A percentile compares a stretch with the other conserved stretches of the same genome.
These are phyloP conservation scores for Leucoptera coffeella DNA, from an alignment of 2,888 invertebrate genomes.

Conservation along the genomic window DNA sequence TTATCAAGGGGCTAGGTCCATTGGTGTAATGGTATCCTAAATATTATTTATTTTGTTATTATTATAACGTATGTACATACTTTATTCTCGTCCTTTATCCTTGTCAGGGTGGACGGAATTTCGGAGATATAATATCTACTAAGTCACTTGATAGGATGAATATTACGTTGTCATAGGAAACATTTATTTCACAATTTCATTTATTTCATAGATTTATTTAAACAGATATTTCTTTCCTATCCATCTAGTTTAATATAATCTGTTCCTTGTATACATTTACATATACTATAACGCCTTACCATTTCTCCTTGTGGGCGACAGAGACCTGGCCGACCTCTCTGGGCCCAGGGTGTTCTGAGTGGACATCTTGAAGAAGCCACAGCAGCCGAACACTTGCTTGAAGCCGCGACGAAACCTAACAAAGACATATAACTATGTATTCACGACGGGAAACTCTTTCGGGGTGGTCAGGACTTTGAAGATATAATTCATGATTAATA, in stretches of 20 bases:
- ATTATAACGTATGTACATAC: no score
- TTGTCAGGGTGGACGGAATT: background rate
- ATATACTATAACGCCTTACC: constrained; percentile 18
- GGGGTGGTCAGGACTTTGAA: no score
- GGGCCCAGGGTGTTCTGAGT: constrained; percentile 71
- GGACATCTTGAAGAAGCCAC: constrained; percentile 66
- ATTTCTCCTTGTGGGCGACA: constrained; percentile 46
- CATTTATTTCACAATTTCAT: background rate
- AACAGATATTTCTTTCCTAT: background rate
- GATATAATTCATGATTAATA: no score
- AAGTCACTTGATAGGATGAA: no score
- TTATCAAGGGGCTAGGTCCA: no score
- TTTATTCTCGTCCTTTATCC: no score
- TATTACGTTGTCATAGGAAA: no score
- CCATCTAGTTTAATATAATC: background rate
- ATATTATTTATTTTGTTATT: no score
- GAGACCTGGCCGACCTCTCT: constrained; percentile 71
- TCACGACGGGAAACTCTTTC: background rate
- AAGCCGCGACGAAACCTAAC: constrained; percentile 88
- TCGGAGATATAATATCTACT: no score
- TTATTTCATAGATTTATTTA: background rate
- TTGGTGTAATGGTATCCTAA: no score
- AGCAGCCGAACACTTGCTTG: constrained; percentile 86
- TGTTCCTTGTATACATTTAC: background rate
- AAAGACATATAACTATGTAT: no score